These are phyloP conservation scores for Numenius arquata DNA, from an alignment of 2,113 vertebrate species.

Conservation along the genomic window DNA sequence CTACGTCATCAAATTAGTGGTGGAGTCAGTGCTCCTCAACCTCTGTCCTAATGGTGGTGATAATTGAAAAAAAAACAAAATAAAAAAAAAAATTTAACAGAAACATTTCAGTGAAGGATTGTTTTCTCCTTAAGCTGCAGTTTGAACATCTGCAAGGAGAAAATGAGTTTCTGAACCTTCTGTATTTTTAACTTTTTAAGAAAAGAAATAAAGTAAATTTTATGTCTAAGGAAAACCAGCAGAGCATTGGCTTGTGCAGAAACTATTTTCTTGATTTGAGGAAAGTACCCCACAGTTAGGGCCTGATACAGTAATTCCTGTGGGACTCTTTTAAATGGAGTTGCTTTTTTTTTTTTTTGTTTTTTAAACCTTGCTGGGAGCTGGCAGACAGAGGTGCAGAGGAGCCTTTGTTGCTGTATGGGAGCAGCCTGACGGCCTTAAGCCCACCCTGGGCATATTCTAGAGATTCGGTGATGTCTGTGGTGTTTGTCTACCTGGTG, in stretches of 20 bases:
- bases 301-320: constrained; percentile 2
- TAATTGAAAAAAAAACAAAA: constrained; percentile 63
- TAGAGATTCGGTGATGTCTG: not conserved
- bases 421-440: constrained; percentile 63
- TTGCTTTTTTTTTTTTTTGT: not conserved
- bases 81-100: constrained; percentile 50
- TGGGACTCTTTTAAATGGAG: not conserved
- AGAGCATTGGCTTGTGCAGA: constrained; percentile 69
- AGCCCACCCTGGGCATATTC: constrained; percentile 47
- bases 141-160: constrained; percentile 69
- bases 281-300: constrained; percentile 30
- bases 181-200: constrained; percentile 76
- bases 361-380: not conserved
- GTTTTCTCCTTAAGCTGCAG: constrained; percentile 70
- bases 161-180: constrained; percentile 68
- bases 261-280: constrained; percentile 37
- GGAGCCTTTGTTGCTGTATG: constrained; percentile 40
- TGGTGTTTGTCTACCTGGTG: not conserved
- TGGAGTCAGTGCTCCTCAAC: constrained; percentile 69
- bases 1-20: constrained; percentile 61
- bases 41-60: constrained; percentile 67
- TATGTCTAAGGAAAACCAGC: constrained; percentile 76
- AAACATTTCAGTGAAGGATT: constrained; percentile 77
- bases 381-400: constrained; percentile 26
- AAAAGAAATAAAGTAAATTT: constrained; percentile 65